A percentile compares a stretch with the other conserved stretches of the same genome.
Conservation (phyloP, 2,888 invertebrate species). For the Blomia tropicalis region DNA sequence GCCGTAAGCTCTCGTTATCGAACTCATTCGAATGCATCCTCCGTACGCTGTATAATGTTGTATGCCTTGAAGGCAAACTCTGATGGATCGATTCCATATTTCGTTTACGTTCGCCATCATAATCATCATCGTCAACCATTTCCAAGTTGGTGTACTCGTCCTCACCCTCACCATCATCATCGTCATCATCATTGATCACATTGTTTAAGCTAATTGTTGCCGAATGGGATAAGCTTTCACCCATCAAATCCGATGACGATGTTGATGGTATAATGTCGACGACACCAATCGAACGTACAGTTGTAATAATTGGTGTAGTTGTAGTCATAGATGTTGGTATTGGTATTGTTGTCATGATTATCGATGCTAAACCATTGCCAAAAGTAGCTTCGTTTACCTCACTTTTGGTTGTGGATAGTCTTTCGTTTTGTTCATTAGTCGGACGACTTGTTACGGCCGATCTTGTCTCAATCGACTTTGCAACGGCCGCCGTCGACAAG, state of each 20-base stretch:
- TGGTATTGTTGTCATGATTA: too few relatives aligned
- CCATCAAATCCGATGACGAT: background rate
- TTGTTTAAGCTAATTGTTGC: slow-evolving; percentile 7
- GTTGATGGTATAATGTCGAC: too few relatives aligned
- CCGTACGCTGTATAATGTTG: background rate
- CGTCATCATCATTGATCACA: background rate
- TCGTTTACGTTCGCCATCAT: background rate
- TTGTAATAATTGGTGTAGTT: too few relatives aligned
- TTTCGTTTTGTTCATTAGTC: background rate
- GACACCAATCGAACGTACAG: too few relatives aligned
- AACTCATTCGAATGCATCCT: background rate
- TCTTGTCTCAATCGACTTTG: too few relatives aligned
- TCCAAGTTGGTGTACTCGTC: background rate
- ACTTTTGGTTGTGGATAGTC: background rate
- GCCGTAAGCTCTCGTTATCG: background rate
- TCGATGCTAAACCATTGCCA: too few relatives aligned
- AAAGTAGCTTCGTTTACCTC: too few relatives aligned
- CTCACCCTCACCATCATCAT: background rate
- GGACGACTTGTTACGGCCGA: too few relatives aligned
- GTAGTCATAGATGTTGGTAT: too few relatives aligned
- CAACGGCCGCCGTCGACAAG: background rate
- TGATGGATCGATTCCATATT: background rate
- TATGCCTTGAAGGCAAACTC: background rate
- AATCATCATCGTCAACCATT: background rate
- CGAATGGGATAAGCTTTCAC: too few relatives aligned